Evolutionary conservation across 2,888 invertebrate species (phyloP), one percentile per base, ranked within the genome.

Genomic region (Drosophila tanythrix): DNA sequence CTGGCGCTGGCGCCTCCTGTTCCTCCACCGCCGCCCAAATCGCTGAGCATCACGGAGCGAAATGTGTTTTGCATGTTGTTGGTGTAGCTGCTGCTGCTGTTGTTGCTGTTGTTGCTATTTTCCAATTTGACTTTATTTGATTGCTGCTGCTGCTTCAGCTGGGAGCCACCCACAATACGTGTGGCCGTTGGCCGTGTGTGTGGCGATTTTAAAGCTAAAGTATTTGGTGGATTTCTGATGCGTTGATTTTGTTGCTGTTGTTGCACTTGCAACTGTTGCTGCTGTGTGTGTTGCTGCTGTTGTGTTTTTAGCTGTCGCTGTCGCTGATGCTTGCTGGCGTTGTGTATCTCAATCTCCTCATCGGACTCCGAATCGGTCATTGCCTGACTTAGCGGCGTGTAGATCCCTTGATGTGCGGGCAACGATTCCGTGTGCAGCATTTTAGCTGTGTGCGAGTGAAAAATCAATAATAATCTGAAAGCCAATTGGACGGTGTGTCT

Each of bases 351-450:
- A 36, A 90, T 88, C 86, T 96, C 96, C 88, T 96, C 96, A 88
- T 96, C 96, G 0, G 96, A 96, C 86, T 96, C 96, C 0, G 96
- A 96, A 92, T 97, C 97, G 65, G 96, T 95, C 83, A 97, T 94
- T 79, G 95, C 95, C 93, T 97, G 97, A 75, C 96, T 96, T 88
- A 97, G 93, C 66, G 96, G 97, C 86, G 96, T 95, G 92, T 97
- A 97, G 87, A 95, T 95, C 81, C 94, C 94, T 92, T 94, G 94
- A 66, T 91, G 91, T 65, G 68, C 73, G 70, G 93, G 92, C 75
- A 89, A 60, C 75, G 91, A 90, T 83, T 93, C 93, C 86, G 92
- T 91, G 88, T 92, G 91, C 72, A 92, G 92, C 93, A 93, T 93
- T 91, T 89, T 92, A 92, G 84, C 92, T 92, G 50, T 46, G 31